Percentiles rank a stretch among this genome's conserved stretches.
Evolutionary conservation across 2,113 vertebrate genomes (phyloP).

Genomic region (Pterocles orientalis): DNA sequence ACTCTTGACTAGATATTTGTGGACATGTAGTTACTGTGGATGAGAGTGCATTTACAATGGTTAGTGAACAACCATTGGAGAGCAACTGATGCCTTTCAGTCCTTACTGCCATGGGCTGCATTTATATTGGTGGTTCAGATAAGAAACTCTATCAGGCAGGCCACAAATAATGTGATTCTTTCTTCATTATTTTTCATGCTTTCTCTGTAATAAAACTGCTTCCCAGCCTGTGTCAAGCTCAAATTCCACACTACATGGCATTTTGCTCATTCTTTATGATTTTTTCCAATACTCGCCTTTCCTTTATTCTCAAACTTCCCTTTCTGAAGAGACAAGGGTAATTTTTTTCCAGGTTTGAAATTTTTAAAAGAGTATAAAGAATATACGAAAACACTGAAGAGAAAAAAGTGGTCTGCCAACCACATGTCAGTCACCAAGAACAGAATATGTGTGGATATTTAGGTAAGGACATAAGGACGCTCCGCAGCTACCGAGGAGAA

Average conservation of each 20-base stretch:
- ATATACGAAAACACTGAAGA: neutral
- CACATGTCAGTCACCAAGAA: neutral
- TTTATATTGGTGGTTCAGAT: slow-evolving; percentile 17
- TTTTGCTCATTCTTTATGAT: neutral
- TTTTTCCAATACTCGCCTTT: neutral
- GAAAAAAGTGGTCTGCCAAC: neutral
- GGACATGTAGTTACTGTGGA: slow-evolving; percentile 38
- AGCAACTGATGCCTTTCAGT: slow-evolving; percentile 10
- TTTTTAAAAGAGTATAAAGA: neutral
- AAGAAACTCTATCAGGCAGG: slow-evolving; percentile 9
- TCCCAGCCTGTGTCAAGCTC: neutral
- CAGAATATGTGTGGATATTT: neutral
- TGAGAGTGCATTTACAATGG: slow-evolving; percentile 36
- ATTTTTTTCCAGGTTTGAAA: neutral
- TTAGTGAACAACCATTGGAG: neutral
- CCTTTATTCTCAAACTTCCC: neutral
- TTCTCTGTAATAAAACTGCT: neutral
- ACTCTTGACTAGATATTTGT: slow-evolving; percentile 50
- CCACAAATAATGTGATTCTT: neutral
- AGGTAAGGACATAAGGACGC: neutral
- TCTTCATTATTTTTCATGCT: neutral
- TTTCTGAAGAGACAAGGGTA: neutral
- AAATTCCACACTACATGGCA: neutral
- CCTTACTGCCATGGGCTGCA: neutral
- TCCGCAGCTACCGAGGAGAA: neutral